Base-by-base conservation (phyloP, 2,113 vertebrate species). In the Pelvicachromis taeniatus region DNA sequence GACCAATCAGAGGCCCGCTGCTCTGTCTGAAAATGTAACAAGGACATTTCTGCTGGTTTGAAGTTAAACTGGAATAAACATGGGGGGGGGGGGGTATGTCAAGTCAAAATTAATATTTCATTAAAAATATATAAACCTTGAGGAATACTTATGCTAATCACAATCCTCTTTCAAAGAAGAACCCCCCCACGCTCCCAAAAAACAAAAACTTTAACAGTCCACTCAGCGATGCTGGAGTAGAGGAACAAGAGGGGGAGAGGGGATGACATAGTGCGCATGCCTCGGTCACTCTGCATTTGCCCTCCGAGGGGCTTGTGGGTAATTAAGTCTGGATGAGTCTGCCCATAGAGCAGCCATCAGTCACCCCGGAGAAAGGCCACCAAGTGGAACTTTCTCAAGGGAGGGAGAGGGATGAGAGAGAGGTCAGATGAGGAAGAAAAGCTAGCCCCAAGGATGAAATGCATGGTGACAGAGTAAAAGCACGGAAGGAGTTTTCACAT, bases 261-360 rank as follows among this genome's bases (percentile, higher is more conserved):
- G 59, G 42, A 55, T 77, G 54, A 85, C 38, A 80, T 45, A 61
- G 13, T 58, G 78, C 54, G 17, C 86, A 90, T 81, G 82, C 73
- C 85, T 87, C 73, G 75, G 53, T 85, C 79, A 29, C 50, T 87
- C 85, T 63, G 65, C 82, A 80, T 88, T 73, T 61, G 54, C 85
- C 87, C 88, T 92, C 87, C 58, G 54, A 92, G 87, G 85, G 89
- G 89, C 88, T 94, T 91, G 79, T 93, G 90, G 91, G 92, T 94
- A 95, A 93, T 95, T 92, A 93, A 91, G 84, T 90, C 86, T 87
- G 83, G 88, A 88, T 86, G 89, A 88, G 83, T 92, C 87, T 82
- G 80, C 81, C 88, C 58, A 33, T 88, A 82, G 85, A 94, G 83
- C 88, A 83, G 86, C 92, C 91, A 87, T 93, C 86, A 54, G 88